Conservation (phyloP, 2,113 vertebrate genomes). For the Xenopus laevis region DNA sequence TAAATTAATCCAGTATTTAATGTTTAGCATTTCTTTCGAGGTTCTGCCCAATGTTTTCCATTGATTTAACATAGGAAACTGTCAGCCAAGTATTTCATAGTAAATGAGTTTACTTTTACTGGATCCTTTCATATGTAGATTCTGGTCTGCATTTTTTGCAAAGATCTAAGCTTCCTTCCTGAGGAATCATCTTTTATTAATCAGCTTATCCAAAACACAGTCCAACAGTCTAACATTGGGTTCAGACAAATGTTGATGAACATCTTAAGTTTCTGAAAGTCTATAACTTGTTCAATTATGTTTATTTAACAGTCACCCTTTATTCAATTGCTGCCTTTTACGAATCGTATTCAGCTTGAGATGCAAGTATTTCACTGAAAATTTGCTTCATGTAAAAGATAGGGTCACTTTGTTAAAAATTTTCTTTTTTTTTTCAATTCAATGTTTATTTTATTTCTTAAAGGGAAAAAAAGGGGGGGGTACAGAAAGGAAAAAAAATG, state of each 20-base stretch:
- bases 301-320: constrained; percentile 77
- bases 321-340: constrained; percentile 63
- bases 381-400: no score
- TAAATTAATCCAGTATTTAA: no score
- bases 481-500: no score
- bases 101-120: constrained; percentile 67
- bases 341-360: constrained; percentile 61
- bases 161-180: constrained; percentile 78
- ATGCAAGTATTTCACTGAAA: no score
- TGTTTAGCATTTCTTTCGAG: no score
- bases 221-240: constrained; percentile 70
- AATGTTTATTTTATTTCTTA: no score
- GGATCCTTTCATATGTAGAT: constrained; percentile 84
- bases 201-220: constrained; percentile 74
- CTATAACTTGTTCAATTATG: constrained; percentile 71
- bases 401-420: no score
- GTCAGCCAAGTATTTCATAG: constrained; percentile 62
- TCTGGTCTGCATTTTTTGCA: constrained; percentile 67
- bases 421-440: no score
- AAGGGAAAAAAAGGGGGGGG: no score
- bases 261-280: constrained; percentile 78
- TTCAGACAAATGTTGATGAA: constrained; percentile 80
- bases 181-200: constrained; percentile 85
- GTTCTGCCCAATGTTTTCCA: no score
- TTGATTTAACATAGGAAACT: constrained; percentile 61